These are phyloP conservation scores for Ceriagrion tenellum DNA, from an alignment of 2,888 invertebrate genomes.

Conservation along the genomic window DNA sequence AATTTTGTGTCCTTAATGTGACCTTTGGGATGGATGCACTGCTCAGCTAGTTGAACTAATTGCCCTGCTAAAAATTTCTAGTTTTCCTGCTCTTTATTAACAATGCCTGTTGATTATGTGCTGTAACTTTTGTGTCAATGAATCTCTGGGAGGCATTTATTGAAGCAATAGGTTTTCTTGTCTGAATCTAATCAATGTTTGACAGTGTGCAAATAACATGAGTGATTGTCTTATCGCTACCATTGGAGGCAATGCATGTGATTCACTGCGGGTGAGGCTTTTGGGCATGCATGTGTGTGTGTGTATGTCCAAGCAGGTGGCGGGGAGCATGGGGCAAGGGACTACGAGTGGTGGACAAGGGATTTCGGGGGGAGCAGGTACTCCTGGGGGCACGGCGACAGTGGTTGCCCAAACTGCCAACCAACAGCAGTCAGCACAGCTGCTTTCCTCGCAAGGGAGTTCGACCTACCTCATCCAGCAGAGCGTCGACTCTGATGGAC, in stretches of 20 bases:
- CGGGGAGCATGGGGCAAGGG: slow-evolving; percentile 65
- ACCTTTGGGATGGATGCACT: not conserved
- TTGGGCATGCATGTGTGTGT: slow-evolving; percentile 53
- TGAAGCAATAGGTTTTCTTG: no score
- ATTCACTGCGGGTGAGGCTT: not conserved
- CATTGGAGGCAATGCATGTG: slow-evolving; percentile 28
- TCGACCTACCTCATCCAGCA: slow-evolving; percentile 85
- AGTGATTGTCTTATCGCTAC: not conserved
- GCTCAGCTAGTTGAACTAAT: no score
- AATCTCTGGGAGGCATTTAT: no score
- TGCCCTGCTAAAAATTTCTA: no score
- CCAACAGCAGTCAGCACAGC: slow-evolving; percentile 74
- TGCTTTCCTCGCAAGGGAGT: slow-evolving; percentile 77
- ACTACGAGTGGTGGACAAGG: slow-evolving; percentile 51
- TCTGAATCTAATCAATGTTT: not conserved
- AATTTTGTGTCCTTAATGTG: not conserved
- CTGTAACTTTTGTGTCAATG: no score
- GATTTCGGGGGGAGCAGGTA: slow-evolving; percentile 61
- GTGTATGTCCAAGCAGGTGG: slow-evolving; percentile 61
- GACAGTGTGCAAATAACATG: not conserved
- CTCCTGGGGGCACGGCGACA: slow-evolving; percentile 33
- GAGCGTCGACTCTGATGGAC: slow-evolving; percentile 82
- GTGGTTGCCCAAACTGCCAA: slow-evolving; percentile 42
- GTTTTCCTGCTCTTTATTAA: no score
- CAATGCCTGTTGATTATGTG: no score